Conservation (phyloP, 2,113 vertebrate species). For the Silurus meridionalis region DNA sequence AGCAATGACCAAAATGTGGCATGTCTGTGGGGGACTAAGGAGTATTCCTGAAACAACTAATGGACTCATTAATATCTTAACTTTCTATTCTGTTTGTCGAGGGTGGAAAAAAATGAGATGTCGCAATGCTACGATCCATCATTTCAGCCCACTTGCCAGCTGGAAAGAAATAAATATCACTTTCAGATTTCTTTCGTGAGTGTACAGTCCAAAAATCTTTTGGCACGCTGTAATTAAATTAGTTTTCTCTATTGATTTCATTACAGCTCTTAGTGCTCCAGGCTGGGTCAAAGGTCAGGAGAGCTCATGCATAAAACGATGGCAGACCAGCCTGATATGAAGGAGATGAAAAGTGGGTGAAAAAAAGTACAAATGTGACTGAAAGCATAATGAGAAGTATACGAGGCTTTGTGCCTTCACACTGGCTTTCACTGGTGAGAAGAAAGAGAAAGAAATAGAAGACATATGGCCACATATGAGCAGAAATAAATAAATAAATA, state of each 20-base stretch:
- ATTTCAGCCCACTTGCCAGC: background rate
- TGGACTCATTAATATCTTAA: conserved; percentile 22
- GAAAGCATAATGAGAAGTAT: background rate
- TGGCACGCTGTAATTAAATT: conserved; percentile 40
- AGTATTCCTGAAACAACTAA: background rate
- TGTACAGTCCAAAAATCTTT: background rate
- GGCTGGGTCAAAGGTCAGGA: conserved; percentile 24
- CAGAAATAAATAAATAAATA: conserved; percentile 16
- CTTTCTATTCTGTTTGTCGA: conserved; percentile 3
- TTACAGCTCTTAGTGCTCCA: conserved; percentile 23
- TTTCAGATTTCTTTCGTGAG: background rate
- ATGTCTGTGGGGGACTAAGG: background rate
- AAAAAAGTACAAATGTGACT: background rate
- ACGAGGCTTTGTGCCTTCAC: background rate
- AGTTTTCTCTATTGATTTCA: conserved; percentile 43
- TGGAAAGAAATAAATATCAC: conserved; percentile 3
- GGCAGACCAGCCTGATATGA: background rate
- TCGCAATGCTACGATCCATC: background rate
- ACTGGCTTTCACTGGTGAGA: conserved; percentile 20
- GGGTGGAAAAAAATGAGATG: background rate
- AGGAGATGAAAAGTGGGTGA: background rate
- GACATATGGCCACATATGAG: background rate
- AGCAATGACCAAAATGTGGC: conserved; percentile 1
- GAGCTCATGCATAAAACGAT: conserved; percentile 30
- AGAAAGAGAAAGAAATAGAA: conserved; percentile 13